Percentiles rank a stretch among this genome's conserved stretches.
Conservation (phyloP, 2,113 vertebrate genomes). For the Marcusenius ussheri region DNA sequence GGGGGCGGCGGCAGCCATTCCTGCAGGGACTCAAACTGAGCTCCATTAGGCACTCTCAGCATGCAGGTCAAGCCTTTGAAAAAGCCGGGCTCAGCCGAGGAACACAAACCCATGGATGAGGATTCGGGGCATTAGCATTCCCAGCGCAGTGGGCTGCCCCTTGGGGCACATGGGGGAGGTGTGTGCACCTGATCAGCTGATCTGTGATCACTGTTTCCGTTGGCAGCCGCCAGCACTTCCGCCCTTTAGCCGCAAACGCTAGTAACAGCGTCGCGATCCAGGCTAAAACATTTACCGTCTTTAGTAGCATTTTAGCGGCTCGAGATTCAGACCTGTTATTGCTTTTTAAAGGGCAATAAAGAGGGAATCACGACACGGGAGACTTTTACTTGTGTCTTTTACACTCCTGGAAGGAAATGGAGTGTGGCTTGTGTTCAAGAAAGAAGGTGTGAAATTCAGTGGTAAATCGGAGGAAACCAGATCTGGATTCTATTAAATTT, state of each 20-base stretch:
- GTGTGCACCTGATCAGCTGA: conserved; percentile 34
- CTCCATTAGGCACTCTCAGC: neutral
- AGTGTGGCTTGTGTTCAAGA: conserved; percentile 51
- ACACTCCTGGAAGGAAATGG: conserved; percentile 52
- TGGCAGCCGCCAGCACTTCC: conserved; percentile 40
- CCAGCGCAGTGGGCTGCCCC: neutral
- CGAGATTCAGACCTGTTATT: conserved; percentile 30
- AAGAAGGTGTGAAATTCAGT: conserved; percentile 40
- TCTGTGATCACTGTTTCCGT: conserved; percentile 50
- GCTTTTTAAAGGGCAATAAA: conserved; percentile 39
- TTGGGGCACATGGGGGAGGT: neutral
- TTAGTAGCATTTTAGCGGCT: conserved; percentile 36
- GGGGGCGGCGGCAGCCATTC: neutral
- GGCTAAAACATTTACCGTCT: conserved; percentile 44
- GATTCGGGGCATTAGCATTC: neutral
- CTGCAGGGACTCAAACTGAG: neutral
- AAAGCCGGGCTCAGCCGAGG: neutral
- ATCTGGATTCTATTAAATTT: conserved; percentile 45
- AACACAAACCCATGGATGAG: neutral
- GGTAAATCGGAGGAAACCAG: conserved; percentile 37
- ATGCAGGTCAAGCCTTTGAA: neutral
- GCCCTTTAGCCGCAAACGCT: neutral
- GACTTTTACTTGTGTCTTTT: conserved; percentile 61
- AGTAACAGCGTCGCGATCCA: conserved; percentile 31
- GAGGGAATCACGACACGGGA: conserved; percentile 37